A percentile compares a stretch with the other conserved stretches of the same genome.
phyloP scores from a whole-genome alignment of 1,140 invertebrate genomes.

The Polypedilum pembai region DNA sequence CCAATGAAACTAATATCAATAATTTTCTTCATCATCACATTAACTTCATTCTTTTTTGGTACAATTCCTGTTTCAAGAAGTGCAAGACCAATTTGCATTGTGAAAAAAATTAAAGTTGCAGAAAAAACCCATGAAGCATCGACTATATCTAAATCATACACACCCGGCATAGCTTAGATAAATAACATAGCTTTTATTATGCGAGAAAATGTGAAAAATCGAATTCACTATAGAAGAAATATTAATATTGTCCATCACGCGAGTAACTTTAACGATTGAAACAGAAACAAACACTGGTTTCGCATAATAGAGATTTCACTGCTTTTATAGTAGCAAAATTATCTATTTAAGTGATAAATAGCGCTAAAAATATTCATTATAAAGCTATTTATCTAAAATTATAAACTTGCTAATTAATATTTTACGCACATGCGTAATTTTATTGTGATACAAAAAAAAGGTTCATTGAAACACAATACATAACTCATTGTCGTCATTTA shows the following conservation, averaged over 20 bases:
- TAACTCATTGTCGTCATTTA: not conserved
- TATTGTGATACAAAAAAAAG: too few relatives aligned
- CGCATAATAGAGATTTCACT: not conserved
- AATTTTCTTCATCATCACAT: slow-evolving; percentile 22
- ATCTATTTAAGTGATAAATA: not conserved
- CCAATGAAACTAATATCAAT: not conserved
- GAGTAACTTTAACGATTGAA: not conserved
- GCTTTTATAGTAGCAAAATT: not conserved
- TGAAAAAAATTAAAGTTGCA: not conserved
- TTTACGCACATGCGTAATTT: too few relatives aligned
- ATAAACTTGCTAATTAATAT: too few relatives aligned
- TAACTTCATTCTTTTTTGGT: not conserved
- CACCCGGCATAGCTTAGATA: not conserved
- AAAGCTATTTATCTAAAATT: too few relatives aligned
- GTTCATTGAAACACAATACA: too few relatives aligned
- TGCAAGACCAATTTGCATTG: not conserved
- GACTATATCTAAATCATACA: not conserved
- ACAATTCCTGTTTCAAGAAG: not conserved
- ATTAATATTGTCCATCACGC: not conserved
- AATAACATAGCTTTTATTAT: slow-evolving; percentile 14
- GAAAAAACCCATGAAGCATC: not conserved
- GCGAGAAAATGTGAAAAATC: not conserved
- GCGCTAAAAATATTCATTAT: not conserved
- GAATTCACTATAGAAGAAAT: not conserved
- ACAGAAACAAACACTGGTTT: not conserved